These are phyloP conservation scores for Sebastiscus tertius DNA, from an alignment of 2,797 vertebrate species.

Conservation along the genomic window DNA sequence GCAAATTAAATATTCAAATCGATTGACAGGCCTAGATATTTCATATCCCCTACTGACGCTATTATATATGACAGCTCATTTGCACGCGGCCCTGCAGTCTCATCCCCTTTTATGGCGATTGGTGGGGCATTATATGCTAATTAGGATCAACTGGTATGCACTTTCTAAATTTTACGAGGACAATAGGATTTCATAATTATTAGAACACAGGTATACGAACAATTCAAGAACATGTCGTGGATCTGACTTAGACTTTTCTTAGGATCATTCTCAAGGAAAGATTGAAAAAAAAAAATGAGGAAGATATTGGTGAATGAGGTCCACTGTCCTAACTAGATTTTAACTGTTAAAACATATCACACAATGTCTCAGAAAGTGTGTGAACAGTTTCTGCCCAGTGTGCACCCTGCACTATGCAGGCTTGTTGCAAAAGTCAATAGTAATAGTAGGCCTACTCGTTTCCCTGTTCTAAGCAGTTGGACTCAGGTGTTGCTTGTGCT, in stretches of 20 bases:
- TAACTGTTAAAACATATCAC: not conserved
- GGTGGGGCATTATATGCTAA: not conserved
- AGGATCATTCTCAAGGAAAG: not conserved
- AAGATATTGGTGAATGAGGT: not conserved
- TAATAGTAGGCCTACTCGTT: not conserved
- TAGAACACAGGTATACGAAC: not conserved
- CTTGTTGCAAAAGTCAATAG: constrained; percentile 2
- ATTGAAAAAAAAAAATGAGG: not conserved
- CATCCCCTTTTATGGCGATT: rapidly evolving
- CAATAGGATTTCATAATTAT: not conserved
- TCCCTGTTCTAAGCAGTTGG: not conserved
- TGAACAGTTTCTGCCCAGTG: not conserved
- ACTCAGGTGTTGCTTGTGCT: not conserved
- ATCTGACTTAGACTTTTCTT: not conserved
- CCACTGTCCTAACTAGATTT: not conserved
- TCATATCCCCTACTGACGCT: not conserved
- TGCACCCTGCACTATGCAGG: not conserved
- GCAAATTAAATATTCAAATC: too few species aligned
- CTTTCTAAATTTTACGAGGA: not conserved
- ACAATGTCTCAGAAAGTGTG: not conserved
- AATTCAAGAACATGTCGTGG: not conserved
- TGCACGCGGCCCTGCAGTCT: not conserved
- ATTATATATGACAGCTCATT: not conserved
- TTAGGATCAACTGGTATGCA: not conserved
- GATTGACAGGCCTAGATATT: not conserved